phyloP scores from a whole-genome alignment of 2,888 invertebrate species.

The Ormyrus pomaceus region DNA sequence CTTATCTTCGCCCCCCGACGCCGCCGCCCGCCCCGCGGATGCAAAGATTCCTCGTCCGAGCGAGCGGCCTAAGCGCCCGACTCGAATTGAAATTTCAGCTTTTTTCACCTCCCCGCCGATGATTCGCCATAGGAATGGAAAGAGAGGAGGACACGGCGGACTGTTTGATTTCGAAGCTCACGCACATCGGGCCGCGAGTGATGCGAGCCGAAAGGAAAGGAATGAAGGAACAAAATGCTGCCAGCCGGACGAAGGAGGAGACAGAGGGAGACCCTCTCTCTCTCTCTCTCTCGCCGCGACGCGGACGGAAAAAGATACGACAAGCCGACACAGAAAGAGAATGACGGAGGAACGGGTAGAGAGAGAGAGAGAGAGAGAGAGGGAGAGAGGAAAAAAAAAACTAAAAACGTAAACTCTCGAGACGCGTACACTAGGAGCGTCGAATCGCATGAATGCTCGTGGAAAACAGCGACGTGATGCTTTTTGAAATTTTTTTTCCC shows the following conservation, averaged over 20 bases:
- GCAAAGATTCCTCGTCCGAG: not conserved
- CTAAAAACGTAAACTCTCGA: slow-evolving; percentile 27
- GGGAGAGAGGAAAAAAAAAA: slow-evolving; percentile 22
- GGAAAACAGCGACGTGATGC: slow-evolving; percentile 32
- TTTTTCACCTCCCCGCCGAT: not conserved
- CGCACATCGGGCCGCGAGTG: slow-evolving; percentile 4
- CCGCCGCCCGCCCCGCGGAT: too few species aligned
- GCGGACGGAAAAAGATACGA: slow-evolving; percentile 52
- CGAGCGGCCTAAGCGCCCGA: not conserved
- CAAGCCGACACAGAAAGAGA: slow-evolving; percentile 50
- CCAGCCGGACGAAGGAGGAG: slow-evolving; percentile 35
- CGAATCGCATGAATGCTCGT: slow-evolving; percentile 42
- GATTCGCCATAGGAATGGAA: not conserved
- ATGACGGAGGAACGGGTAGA: slow-evolving; percentile 28
- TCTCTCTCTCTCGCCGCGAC: slow-evolving; percentile 7
- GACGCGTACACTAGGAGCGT: slow-evolving; percentile 30
- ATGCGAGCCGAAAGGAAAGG: slow-evolving; percentile 46
- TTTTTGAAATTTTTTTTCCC: slow-evolving; percentile 32
- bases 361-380: slow-evolving; percentile 22
- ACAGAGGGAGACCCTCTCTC: slow-evolving; percentile 31
- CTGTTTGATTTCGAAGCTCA: slow-evolving; percentile 47
- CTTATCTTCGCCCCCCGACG: too few species aligned
- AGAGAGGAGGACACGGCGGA: slow-evolving; percentile 14
- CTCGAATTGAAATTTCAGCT: not conserved
- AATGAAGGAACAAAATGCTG: slow-evolving; percentile 52